Conservation (phyloP, 1,140 invertebrate genomes). For the Ceratina calcarata region DNA sequence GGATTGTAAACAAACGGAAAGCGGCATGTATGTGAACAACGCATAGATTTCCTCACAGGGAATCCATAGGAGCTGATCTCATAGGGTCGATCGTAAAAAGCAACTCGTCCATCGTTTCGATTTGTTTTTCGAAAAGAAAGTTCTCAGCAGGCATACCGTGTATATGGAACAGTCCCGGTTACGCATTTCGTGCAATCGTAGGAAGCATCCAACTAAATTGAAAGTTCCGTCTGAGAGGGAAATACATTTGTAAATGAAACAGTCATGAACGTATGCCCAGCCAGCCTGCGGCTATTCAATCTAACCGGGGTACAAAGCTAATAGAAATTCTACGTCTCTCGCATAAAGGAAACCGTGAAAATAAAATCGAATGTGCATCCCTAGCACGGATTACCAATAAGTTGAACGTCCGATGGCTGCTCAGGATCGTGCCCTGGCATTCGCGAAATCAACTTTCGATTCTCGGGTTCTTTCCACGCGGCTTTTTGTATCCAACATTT, state of each 20-base stretch:
- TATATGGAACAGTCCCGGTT: slow-evolving; percentile 46
- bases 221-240: slow-evolving; percentile 77
- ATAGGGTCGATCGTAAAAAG: slow-evolving; percentile 12
- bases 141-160: slow-evolving; percentile 54
- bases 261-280: slow-evolving; percentile 71
- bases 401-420: slow-evolving; percentile 48
- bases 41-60: neutral
- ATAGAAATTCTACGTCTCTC: slow-evolving; percentile 71
- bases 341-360: slow-evolving; percentile 70
- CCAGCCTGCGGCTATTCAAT: slow-evolving; percentile 69
- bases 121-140: slow-evolving; percentile 52
- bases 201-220: slow-evolving; percentile 76
- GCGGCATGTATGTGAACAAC: neutral
- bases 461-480: neutral
- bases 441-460: slow-evolving; percentile 52
- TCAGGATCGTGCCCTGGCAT: slow-evolving; percentile 33
- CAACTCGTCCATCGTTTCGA: slow-evolving; percentile 56
- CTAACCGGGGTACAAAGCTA: slow-evolving; percentile 69
- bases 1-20: too few relatives aligned
- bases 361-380: slow-evolving; percentile 71
- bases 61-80: neutral
- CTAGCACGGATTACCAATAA: slow-evolving; percentile 68
- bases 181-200: slow-evolving; percentile 57
- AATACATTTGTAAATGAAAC: slow-evolving; percentile 80
- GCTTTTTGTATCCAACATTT: too few relatives aligned